Conservation (phyloP, 2,797 vertebrate species). For the Borostomias antarcticus region DNA sequence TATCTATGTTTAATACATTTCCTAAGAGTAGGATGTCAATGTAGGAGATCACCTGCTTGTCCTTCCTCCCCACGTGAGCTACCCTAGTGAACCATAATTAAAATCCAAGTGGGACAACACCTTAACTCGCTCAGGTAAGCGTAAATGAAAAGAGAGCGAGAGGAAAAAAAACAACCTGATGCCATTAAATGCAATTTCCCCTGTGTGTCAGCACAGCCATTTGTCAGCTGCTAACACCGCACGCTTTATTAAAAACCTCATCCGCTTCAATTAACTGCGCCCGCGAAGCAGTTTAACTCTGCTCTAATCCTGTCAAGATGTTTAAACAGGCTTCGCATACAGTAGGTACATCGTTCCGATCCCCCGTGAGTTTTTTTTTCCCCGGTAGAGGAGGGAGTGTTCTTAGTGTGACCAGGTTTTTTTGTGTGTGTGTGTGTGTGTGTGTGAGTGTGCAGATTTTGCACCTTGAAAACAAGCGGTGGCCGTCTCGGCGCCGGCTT, state of each 20-base stretch:
- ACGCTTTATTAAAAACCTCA: slow-evolving; percentile 84
- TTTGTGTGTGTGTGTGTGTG: slow-evolving; percentile 5
- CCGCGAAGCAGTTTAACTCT: slow-evolving; percentile 81
- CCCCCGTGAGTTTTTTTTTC: slow-evolving; percentile 35
- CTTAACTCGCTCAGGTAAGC: slow-evolving; percentile 68
- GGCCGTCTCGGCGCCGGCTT: neutral
- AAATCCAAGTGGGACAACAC: slow-evolving; percentile 66
- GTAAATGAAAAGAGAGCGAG: slow-evolving; percentile 38
- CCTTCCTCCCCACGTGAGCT: slow-evolving; percentile 16
- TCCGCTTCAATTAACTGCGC: slow-evolving; percentile 81
- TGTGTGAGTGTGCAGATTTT: slow-evolving; percentile 22
- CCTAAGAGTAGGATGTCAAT: neutral
- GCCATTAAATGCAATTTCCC: slow-evolving; percentile 81
- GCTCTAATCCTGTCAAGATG: slow-evolving; percentile 80
- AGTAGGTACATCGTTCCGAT: slow-evolving; percentile 71
- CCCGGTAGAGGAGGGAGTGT: neutral
- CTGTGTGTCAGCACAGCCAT: slow-evolving; percentile 75
- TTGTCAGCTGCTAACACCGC: slow-evolving; percentile 83
- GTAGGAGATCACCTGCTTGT: slow-evolving; percentile 1
- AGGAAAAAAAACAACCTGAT: slow-evolving; percentile 74
- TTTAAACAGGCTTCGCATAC: slow-evolving; percentile 72
- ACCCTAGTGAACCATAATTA: slow-evolving; percentile 55
- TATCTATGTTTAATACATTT: neutral
- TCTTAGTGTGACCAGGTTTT: slow-evolving; percentile 6
- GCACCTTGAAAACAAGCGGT: neutral